Percentiles rank a stretch among this genome's conserved stretches.
phyloP scores from a whole-genome alignment of 2,113 vertebrate species.

The Xiphorhynchus elegans region DNA sequence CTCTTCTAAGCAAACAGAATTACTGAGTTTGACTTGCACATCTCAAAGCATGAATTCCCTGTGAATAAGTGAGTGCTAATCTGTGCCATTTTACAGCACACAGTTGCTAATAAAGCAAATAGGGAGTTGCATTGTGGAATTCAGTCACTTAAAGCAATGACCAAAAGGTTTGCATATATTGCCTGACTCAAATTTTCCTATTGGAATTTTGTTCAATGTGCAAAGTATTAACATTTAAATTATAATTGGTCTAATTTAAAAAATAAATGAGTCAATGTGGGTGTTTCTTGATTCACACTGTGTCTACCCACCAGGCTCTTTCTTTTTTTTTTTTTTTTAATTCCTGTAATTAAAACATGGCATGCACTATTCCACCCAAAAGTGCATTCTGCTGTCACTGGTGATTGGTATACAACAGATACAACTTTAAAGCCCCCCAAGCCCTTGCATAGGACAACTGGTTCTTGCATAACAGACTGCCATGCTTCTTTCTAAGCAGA shows the following conservation, averaged over 20 bases:
- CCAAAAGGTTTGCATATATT: neutral
- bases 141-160: neutral
- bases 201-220: neutral
- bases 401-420: neutral
- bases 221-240: neutral
- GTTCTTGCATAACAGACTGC: neutral
- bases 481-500: neutral
- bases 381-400: neutral
- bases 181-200: neutral
- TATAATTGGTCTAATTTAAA: neutral
- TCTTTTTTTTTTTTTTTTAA: neutral
- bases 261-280: neutral
- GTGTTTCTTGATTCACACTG: neutral
- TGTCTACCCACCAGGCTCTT: neutral
- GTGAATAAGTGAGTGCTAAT: neutral
- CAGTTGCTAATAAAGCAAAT: neutral
- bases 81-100: constrained; percentile 24
- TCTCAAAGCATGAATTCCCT: neutral
- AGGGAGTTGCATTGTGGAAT: neutral
- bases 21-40: neutral
- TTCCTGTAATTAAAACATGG: neutral
- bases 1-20: constrained; percentile 35
- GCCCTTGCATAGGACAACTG: neutral
- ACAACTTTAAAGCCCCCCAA: neutral
- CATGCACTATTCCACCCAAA: neutral